Evolutionary conservation across 2,113 vertebrate species (phyloP), one percentile per base, ranked within the genome.

Genomic region (Puffinus mauretanicus): DNA sequence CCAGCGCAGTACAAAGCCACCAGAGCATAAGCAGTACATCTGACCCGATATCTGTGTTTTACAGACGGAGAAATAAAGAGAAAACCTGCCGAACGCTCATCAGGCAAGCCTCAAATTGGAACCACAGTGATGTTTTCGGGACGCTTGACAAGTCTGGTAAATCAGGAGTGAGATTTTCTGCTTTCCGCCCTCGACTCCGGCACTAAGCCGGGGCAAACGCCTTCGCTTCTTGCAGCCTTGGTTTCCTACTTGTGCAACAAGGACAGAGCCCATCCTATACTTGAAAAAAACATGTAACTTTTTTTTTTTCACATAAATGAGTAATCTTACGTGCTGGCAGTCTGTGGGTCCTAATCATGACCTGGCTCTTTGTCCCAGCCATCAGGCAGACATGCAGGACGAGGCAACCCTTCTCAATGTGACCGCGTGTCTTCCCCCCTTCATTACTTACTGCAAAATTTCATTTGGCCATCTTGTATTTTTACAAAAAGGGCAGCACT

Each of bases 181-280:
- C 34, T 54, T 79, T 82, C 55, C 42, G 27, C 27, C 34, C 60
- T 19, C 10, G 51, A 1, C 16, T 66, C 61, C 3, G 7, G 7
- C 18, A 16, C 40, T 36, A 36, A 36, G 7, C 3, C 1, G 8
- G 22, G 29, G 22, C 46, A 76, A 88, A 66, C 3, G 2, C 8
- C 34, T 60, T 67, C 0, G 0, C 10, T 81, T 65, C 27, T 26
- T 2, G 20, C 0, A 0, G 72, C 84, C 10, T 65, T 0, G 0
- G 11, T 27, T 57, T 91, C 24, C 16, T 9, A 30, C 21, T 11
- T 1, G 3, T 3, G n/a, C 34, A 58, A 46, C 32, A 84, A 57
- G 5, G 10, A 11, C 9, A 16, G 0, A 0, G 13, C 20, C 44
- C 8, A 34, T 16, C 27, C 46, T 19, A 7, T 14, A 62, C 22